Base-by-base conservation (phyloP, 2,113 vertebrate genomes). In the Oenanthe oenanthe region DNA sequence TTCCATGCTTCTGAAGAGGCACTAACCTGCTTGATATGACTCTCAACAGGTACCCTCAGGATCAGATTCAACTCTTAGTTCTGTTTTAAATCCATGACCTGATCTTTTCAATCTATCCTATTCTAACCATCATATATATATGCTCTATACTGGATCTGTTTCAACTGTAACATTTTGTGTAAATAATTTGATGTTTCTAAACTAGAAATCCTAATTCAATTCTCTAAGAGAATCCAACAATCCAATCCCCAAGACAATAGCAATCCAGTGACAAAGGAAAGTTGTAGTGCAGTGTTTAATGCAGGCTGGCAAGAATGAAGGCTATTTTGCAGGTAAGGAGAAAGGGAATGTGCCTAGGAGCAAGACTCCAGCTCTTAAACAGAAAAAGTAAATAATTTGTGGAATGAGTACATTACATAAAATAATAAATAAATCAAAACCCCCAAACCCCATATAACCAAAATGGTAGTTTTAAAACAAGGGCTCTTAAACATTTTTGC, bases 181-280 rank as follows among this genome's bases (percentile, higher is more conserved):
- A 92, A 91, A 95, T 83, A 65, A 88, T 65, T 71, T 77, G 31
- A 77, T 84, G 89, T 66, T 88, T 83, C 38, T 88, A 74, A 94
- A 63, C 42, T 86, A 42, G 60, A 50, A 96, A 91, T 34, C 42
- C 68, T 89, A 77, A 89, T 87, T 96, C 42, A 74, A 14, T 95
- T 80, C 77, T 73, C 26, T 91, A 47, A 86, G 86, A 74, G 7
- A 36, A 36, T 36, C 34, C 34, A 36, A 36, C 34, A 36, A 36
- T 36, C 34, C 34, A 36, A 36, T 36, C 34, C 34, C 34, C 34
- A 36, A 36, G 34, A 36, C 34, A 36, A 36, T 87, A 92, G 86
- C 83, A 92, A 83, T 71, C 10, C 72, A 56, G 47, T 61, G 78
- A 73, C 75, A 62, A 56, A 62, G 60, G 48, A 84, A 80, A 80